Percentiles rank a stretch among this genome's conserved stretches.
Conservation (phyloP, 2,113 vertebrate genomes). For the Hemiscyllium ocellatum region DNA sequence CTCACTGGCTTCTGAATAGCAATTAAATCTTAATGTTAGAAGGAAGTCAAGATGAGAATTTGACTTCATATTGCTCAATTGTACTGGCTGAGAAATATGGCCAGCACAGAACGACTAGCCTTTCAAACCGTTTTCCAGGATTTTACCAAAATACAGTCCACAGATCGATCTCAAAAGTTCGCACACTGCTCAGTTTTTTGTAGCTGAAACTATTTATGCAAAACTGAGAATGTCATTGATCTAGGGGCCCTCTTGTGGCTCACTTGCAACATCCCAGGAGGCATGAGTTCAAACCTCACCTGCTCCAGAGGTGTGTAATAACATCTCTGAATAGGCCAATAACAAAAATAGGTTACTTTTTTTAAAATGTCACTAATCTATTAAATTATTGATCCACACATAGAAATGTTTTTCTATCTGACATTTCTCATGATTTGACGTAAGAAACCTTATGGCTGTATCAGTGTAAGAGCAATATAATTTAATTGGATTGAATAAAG, state of each 20-base stretch:
- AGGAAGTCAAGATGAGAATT: neutral
- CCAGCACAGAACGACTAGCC: no score
- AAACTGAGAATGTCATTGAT: neutral
- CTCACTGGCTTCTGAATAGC: neutral
- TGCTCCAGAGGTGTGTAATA: no score
- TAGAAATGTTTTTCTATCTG: neutral
- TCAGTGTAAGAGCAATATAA: no score
- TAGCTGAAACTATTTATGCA: neutral
- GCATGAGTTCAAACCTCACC: no score
- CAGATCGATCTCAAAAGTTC: neutral
- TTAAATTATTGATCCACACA: neutral
- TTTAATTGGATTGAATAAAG: no score
- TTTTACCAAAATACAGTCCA: neutral
- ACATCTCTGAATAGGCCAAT: no score
- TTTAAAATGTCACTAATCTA: no score
- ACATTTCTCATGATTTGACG: no score
- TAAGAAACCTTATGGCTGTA: no score
- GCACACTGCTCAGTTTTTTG: neutral
- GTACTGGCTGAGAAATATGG: neutral
- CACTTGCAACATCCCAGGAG: no score
- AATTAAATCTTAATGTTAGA: neutral
- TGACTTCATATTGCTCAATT: neutral
- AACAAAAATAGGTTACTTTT: no score
- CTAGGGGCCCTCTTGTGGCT: no score
- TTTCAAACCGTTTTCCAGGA: neutral